These are phyloP conservation scores for Ascidia mentula DNA, from an alignment of 23 tunicate genomes.

Conservation along the genomic window DNA sequence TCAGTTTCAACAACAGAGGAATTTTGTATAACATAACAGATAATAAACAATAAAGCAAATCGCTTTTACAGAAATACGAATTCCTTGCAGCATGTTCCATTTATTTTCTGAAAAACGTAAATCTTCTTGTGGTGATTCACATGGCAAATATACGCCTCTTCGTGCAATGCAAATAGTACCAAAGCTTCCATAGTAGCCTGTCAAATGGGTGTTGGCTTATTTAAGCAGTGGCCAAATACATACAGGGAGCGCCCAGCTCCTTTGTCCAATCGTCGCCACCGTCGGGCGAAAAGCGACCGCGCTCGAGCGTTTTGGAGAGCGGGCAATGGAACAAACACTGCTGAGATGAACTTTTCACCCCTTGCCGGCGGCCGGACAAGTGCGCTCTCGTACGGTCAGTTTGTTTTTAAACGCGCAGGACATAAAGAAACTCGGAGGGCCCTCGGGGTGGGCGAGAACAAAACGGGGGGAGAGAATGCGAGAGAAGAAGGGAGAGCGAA, in stretches of 20 bases:
- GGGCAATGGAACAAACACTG: background rate
- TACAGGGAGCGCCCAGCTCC: background rate
- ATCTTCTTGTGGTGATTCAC: too few species aligned
- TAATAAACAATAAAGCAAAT: too few species aligned
- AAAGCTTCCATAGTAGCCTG: too few species aligned
- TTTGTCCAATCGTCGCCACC: background rate
- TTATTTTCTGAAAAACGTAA: too few species aligned
- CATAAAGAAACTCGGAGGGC: background rate
- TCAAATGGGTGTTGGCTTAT: background rate
- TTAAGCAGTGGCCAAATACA: background rate
- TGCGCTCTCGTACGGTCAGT: background rate
- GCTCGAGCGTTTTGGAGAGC: background rate
- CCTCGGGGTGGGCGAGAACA: background rate
- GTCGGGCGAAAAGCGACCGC: background rate
- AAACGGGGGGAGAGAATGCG: background rate
- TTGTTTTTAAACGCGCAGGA: background rate
- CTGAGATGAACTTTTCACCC: constrained; percentile 32
- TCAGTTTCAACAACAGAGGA: too few species aligned
- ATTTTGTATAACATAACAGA: too few species aligned
- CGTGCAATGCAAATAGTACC: too few species aligned
- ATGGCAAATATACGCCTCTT: too few species aligned
- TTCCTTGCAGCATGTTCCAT: too few species aligned
- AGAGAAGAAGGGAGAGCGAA: background rate
- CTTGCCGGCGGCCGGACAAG: constrained; percentile 11
- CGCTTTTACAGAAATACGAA: too few species aligned